A percentile compares a stretch with the other conserved stretches of the same genome.
Evolutionary conservation across 1,140 invertebrate genomes (phyloP).

Genomic region (Papilio glaucus): DNA sequence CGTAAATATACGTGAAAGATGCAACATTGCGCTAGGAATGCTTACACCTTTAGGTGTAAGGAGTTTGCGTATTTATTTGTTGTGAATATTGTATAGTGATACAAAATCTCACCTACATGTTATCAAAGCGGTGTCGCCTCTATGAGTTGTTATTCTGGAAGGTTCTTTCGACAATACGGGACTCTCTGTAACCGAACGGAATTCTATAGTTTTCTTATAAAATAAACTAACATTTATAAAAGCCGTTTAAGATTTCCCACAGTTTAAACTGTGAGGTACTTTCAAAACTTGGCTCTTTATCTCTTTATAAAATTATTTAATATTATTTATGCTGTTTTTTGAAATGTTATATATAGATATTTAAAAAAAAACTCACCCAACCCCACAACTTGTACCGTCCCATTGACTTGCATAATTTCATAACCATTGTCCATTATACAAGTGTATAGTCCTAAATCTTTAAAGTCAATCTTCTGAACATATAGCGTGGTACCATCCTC

Average conservation of each 20-base stretch:
- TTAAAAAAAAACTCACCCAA: conserved; percentile 57
- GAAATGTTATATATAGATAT: conserved; percentile 10
- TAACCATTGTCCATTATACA: conserved; percentile 67
- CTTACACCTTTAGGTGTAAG: background rate
- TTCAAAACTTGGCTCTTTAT: no score
- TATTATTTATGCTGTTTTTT: no score
- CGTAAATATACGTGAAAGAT: no score
- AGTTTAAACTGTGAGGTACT: no score
- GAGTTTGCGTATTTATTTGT: background rate
- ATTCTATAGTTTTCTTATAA: no score
- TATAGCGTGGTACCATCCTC: conserved; percentile 47
- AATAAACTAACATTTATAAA: no score
- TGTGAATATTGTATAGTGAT: conserved; percentile 34
- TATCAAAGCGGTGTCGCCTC: conserved; percentile 55
- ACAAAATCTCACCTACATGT: conserved; percentile 78
- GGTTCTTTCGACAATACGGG: conserved; percentile 55
- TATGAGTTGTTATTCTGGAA: conserved; percentile 39
- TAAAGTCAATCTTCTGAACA: conserved; percentile 59
- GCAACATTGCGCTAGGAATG: background rate
- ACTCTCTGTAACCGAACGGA: no score
- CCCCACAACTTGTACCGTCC: conserved; percentile 54
- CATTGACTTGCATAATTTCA: conserved; percentile 55
- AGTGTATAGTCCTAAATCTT: conserved; percentile 59
- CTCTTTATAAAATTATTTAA: no score
- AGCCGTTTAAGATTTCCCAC: no score